A percentile compares a stretch with the other conserved stretches of the same genome.
Conservation (phyloP, 2,888 invertebrate species). For the Athrips mouffetella region DNA sequence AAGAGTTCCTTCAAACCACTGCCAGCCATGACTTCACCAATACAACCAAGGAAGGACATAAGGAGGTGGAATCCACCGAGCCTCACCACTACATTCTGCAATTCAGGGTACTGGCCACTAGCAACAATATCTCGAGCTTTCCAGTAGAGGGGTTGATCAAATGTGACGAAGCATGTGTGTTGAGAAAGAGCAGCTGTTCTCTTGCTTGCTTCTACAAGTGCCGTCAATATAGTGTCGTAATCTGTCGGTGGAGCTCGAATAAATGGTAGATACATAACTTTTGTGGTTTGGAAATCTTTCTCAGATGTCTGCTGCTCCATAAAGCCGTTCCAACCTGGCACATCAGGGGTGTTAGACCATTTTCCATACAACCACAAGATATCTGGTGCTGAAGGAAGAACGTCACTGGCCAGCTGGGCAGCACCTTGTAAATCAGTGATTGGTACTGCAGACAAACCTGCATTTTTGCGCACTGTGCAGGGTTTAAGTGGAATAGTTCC, state of each 20-base stretch:
- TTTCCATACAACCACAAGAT: neutral
- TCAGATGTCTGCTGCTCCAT: neutral
- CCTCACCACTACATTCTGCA: constrained; percentile 29
- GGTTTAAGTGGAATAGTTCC: neutral
- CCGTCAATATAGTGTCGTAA: neutral
- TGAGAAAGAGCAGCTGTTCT: neutral
- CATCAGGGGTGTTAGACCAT: neutral
- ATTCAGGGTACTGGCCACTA: constrained; percentile 17
- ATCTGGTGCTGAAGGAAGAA: neutral
- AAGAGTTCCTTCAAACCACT: constrained; percentile 32
- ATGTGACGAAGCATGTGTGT: constrained; percentile 31
- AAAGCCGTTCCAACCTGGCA: neutral
- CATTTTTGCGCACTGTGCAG: neutral
- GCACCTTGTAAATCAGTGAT: neutral
- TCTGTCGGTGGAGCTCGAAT: neutral
- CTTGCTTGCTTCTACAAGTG: neutral
- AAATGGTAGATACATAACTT: neutral
- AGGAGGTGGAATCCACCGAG: constrained; percentile 47
- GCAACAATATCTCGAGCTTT: constrained; percentile 40
- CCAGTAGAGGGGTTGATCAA: constrained; percentile 39
- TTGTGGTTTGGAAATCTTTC: neutral
- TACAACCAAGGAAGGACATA: constrained; percentile 36
- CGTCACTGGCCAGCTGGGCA: neutral
- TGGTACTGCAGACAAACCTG: neutral
- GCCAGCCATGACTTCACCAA: constrained; percentile 45